Percentiles rank a stretch among this genome's conserved stretches.
Evolutionary conservation across 2,113 vertebrate species (phyloP).

Genomic region (Perca flavescens): DNA sequence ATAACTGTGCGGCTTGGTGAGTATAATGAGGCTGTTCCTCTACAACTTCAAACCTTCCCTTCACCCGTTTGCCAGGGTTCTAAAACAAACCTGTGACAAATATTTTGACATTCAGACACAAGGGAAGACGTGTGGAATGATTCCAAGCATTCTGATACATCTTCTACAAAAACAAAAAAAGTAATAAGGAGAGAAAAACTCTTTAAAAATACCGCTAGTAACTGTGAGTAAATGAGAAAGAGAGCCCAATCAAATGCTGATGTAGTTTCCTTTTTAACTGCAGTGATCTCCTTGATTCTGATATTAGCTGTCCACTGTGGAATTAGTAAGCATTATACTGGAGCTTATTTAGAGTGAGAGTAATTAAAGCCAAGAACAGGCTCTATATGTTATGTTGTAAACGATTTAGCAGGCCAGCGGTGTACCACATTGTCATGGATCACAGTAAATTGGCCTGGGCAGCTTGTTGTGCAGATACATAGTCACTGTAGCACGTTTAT

Average conservation of each 20-base stretch:
- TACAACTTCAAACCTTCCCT: slow-evolving; percentile 82
- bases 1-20: slow-evolving; percentile 81
- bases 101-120: slow-evolving; percentile 84
- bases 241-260: slow-evolving; percentile 55
- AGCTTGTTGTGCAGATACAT: slow-evolving; percentile 75
- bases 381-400: slow-evolving; percentile 59
- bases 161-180: slow-evolving; percentile 45
- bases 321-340: slow-evolving; percentile 65
- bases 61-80: slow-evolving; percentile 73
- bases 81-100: slow-evolving; percentile 85
- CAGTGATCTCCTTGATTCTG: slow-evolving; percentile 62
- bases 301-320: slow-evolving; percentile 61
- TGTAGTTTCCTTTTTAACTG: slow-evolving; percentile 26
- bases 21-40: slow-evolving; percentile 87
- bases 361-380: slow-evolving; percentile 75
- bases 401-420: slow-evolving; percentile 60
- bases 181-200: slow-evolving; percentile 27
- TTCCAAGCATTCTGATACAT: slow-evolving; percentile 65
- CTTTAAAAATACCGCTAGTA: slow-evolving; percentile 30
- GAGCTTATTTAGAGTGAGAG: slow-evolving; percentile 59
- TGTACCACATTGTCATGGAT: slow-evolving; percentile 71
- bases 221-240: slow-evolving; percentile 43
- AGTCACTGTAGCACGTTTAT: slow-evolving; percentile 69
- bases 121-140: slow-evolving; percentile 67
- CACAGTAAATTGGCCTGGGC: slow-evolving; percentile 74